These are phyloP conservation scores for Calidris pygmaea DNA, from an alignment of 2,113 vertebrate genomes.

Conservation along the genomic window DNA sequence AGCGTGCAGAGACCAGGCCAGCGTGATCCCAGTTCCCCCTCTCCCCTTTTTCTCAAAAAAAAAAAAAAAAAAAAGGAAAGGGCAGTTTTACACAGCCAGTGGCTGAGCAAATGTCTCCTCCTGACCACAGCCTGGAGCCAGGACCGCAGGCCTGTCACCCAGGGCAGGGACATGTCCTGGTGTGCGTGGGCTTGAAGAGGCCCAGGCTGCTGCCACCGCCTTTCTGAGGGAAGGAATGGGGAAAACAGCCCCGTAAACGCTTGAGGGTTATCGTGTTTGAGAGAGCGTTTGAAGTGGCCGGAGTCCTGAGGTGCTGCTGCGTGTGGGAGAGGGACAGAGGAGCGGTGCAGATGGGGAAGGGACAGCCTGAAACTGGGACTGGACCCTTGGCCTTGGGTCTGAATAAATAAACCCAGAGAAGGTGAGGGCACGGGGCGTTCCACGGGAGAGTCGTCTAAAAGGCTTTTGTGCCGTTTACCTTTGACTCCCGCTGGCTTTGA, in stretches of 20 bases:
- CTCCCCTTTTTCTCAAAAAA: background rate
- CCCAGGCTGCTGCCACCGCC: background rate
- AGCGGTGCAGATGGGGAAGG: background rate
- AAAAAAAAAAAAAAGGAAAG: background rate
- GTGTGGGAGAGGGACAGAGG: rapidly evolving
- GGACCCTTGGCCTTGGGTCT: background rate
- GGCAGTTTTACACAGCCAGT: background rate
- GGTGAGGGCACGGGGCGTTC: background rate
- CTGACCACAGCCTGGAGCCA: background rate
- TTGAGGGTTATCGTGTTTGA: background rate
- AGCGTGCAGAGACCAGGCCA: background rate
- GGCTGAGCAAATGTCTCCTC: background rate
- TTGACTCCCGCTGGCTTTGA: background rate
- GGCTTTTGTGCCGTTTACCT: background rate
- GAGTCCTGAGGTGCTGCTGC: rapidly evolving
- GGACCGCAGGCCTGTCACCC: rapidly evolving
- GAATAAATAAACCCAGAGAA: background rate
- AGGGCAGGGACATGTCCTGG: background rate
- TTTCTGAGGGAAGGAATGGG: background rate
- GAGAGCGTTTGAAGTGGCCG: background rate
- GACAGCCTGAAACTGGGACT: background rate
- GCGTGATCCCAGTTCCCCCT: rapidly evolving
- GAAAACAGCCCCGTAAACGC: rapidly evolving
- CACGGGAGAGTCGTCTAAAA: background rate
- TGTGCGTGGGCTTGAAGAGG: background rate